These are phyloP conservation scores for Lithobates pipiens DNA, from an alignment of 2,797 vertebrate species.

Conservation along the genomic window DNA sequence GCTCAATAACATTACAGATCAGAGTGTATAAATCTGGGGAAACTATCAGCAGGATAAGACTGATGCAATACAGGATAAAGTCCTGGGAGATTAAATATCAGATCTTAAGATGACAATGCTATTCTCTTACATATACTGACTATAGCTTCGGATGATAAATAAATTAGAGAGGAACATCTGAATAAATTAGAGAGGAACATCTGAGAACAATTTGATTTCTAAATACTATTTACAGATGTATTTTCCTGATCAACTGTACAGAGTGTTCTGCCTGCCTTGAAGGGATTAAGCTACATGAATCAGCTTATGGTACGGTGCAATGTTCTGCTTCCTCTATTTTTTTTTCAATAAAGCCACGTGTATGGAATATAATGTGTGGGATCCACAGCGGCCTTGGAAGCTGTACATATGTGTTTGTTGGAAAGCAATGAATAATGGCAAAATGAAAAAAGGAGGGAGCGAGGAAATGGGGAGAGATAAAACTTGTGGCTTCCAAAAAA, in stretches of 20 bases:
- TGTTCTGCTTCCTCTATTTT: not conserved
- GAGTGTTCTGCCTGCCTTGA: not conserved
- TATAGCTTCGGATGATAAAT: not conserved
- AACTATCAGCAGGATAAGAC: too few species aligned
- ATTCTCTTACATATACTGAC: not conserved
- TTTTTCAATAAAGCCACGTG: conserved; percentile 22
- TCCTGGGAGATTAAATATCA: not conserved
- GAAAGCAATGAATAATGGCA: conserved; percentile 1
- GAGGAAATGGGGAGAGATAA: not conserved
- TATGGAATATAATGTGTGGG: conserved; percentile 14
- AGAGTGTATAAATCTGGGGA: too few species aligned
- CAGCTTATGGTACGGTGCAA: not conserved
- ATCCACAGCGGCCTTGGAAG: not conserved
- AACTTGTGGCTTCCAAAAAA: conserved; percentile 34
- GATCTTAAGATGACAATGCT: not conserved
- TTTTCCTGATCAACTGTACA: not conserved
- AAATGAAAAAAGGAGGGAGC: conserved; percentile 19
- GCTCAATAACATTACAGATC: too few species aligned
- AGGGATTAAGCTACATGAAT: not conserved
- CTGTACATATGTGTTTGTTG: not conserved
- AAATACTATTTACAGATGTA: not conserved
- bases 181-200: not conserved
- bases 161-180: not conserved
- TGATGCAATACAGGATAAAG: not conserved
- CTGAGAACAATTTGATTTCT: not conserved